These are phyloP conservation scores for Xenopus borealis DNA, from an alignment of 2,113 vertebrate species.

Conservation along the genomic window DNA sequence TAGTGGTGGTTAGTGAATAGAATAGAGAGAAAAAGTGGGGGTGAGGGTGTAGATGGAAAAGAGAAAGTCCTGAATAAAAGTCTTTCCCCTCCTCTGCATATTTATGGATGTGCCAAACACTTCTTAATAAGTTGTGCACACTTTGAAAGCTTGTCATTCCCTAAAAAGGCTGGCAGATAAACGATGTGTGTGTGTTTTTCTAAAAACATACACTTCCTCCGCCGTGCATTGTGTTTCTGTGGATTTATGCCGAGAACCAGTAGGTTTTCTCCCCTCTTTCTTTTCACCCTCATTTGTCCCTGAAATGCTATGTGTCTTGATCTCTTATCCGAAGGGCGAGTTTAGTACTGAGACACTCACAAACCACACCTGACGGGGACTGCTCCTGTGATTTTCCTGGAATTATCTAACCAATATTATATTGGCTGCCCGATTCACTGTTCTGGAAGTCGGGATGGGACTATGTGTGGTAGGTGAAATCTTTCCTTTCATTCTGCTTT, in stretches of 20 bases:
- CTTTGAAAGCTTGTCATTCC: constrained; percentile 32
- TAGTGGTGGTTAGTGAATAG: constrained; percentile 23
- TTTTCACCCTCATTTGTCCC: constrained; percentile 4
- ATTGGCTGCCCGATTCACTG: background rate
- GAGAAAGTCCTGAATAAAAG: constrained; percentile 18
- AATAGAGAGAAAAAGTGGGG: constrained; percentile 24
- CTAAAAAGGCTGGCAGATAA: constrained; percentile 38
- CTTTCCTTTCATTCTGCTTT: background rate
- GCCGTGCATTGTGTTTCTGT: constrained; percentile 21
- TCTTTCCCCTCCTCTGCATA: constrained; percentile 12
- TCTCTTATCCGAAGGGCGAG: constrained; percentile 2
- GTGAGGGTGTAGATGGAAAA: constrained; percentile 1
- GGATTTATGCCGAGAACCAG: constrained; percentile 44
- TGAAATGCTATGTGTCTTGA: constrained; percentile 12
- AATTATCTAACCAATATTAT: background rate
- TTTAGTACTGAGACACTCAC: background rate
- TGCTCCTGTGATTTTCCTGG: background rate
- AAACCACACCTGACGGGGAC: constrained; percentile 7
- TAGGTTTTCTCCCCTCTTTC: constrained; percentile 6
- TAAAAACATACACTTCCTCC: constrained; percentile 30
- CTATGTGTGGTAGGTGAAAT: constrained; percentile 34
- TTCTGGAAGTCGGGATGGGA: constrained; percentile 9
- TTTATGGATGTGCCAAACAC: constrained; percentile 24
- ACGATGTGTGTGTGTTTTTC: constrained; percentile 32
- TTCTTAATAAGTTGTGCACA: constrained; percentile 12